Conservation (phyloP, 2,888 invertebrate species). For the Calameuta filiformis region DNA sequence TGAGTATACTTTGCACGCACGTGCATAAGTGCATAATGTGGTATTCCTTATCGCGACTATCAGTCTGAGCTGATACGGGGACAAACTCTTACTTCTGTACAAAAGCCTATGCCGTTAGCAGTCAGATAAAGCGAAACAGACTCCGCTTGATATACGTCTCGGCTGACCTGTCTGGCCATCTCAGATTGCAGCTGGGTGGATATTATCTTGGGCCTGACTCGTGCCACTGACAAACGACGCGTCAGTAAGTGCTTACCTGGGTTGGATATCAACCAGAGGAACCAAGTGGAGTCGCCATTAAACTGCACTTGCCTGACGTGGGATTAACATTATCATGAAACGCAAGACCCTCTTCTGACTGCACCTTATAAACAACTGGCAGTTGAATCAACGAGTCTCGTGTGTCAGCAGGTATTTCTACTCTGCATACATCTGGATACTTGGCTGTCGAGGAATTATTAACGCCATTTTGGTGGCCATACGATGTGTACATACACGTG, state of each 20-base stretch:
- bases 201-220: slow-evolving; percentile 21
- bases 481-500: background rate
- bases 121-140: slow-evolving; percentile 25
- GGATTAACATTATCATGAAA: background rate
- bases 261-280: background rate
- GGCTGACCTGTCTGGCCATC: slow-evolving; percentile 28
- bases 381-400: background rate
- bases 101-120: background rate
- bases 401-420: background rate
- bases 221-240: slow-evolving; percentile 34
- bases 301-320: background rate
- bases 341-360: background rate
- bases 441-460: background rate
- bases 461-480: background rate
- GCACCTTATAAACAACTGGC: background rate
- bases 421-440: background rate
- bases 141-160: slow-evolving; percentile 36
- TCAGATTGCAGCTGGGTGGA: slow-evolving; percentile 32
- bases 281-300: background rate
- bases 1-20: background rate
- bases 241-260: background rate
- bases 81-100: background rate
- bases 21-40: background rate
- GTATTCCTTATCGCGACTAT: background rate
- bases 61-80: background rate